phyloP scores from a whole-genome alignment of 2,797 vertebrate species.

The Todus mexicanus region DNA sequence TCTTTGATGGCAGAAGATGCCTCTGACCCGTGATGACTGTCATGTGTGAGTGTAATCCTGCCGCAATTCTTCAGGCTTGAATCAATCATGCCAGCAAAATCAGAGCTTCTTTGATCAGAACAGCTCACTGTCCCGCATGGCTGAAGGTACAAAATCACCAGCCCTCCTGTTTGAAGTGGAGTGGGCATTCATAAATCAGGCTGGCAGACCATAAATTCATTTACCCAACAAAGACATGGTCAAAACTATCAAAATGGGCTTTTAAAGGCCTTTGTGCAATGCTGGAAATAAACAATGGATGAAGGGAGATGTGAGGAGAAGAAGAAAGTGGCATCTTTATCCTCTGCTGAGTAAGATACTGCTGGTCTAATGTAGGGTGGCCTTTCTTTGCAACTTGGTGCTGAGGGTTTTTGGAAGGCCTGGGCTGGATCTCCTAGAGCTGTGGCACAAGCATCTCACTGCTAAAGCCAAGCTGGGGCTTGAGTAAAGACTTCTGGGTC shows the following conservation, averaged over 20 bases:
- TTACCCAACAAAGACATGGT: conserved; percentile 33
- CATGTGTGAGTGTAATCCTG: neutral
- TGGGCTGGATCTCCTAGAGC: neutral
- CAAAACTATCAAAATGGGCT: conserved; percentile 25
- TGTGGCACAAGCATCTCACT: neutral
- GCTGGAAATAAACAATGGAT: neutral
- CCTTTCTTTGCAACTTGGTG: neutral
- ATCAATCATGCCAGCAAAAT: conserved; percentile 42
- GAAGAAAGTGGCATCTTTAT: neutral
- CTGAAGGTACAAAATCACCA: conserved; percentile 45
- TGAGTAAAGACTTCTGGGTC: neutral
- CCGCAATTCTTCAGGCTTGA: conserved; percentile 7
- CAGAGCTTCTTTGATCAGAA: conserved; percentile 27
- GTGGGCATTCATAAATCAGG: conserved; percentile 53
- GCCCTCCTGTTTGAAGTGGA: neutral
- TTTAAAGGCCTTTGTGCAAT: conserved; percentile 18
- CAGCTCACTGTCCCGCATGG: conserved; percentile 44
- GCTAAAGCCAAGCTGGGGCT: neutral
- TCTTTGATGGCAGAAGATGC: neutral
- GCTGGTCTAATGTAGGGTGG: neutral
- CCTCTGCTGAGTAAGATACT: neutral
- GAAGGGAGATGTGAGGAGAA: neutral
- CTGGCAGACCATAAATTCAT: conserved; percentile 61
- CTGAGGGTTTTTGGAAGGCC: neutral
- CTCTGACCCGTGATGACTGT: neutral